These are phyloP conservation scores for Zele albiditarsus DNA, from an alignment of 2,888 invertebrate genomes.

Conservation along the genomic window DNA sequence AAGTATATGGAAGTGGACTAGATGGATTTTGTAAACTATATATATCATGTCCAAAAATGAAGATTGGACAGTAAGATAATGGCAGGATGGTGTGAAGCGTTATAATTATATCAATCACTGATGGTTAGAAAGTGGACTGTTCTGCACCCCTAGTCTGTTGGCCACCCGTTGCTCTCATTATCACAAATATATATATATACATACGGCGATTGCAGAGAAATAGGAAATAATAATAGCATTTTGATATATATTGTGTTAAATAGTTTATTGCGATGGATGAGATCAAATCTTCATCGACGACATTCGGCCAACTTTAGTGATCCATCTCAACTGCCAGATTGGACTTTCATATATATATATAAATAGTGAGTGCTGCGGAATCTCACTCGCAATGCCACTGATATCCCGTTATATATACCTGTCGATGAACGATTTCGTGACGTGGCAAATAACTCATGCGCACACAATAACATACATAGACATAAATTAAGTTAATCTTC, in stretches of 20 bases:
- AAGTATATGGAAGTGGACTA: too few relatives aligned
- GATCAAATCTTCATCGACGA: slow-evolving; percentile 29
- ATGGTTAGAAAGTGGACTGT: neutral
- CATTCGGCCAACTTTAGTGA: slow-evolving; percentile 54
- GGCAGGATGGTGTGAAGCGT: slow-evolving; percentile 7
- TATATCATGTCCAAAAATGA: neutral
- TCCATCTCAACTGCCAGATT: slow-evolving; percentile 66
- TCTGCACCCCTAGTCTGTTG: neutral
- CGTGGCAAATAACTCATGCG: neutral
- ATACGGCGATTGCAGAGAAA: neutral
- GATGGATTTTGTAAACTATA: too few relatives aligned
- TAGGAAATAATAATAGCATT: too few relatives aligned
- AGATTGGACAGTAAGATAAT: neutral
- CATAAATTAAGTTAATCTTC: slow-evolving; percentile 1
- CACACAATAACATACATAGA: neutral
- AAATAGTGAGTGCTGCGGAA: neutral
- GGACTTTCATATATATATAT: neutral
- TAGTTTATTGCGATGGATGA: slow-evolving; percentile 13
- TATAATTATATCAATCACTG: slow-evolving; percentile 19
- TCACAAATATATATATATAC: slow-evolving; percentile 3
- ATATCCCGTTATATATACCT: slow-evolving; percentile 56
- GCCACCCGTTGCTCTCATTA: neutral
- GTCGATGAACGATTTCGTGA: slow-evolving; percentile 57
- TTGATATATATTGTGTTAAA: neutral
- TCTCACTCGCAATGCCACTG: slow-evolving; percentile 57